Percentiles rank a stretch among this genome's conserved stretches.
phyloP scores from a whole-genome alignment of 2,113 vertebrate species.

The Notechis scutatus region DNA sequence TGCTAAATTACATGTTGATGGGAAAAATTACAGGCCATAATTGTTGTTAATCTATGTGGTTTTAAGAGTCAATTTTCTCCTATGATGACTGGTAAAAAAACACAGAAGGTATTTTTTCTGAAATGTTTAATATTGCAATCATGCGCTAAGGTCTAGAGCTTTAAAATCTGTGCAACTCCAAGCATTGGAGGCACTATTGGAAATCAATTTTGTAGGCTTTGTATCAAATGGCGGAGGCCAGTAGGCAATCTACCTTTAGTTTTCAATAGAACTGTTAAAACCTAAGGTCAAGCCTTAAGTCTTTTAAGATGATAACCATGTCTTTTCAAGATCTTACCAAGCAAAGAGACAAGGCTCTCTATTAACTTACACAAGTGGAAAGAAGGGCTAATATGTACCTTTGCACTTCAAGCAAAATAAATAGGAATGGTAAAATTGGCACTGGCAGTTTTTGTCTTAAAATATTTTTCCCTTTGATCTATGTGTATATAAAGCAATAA shows the following conservation, averaged over 20 bases:
- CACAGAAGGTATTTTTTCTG: neutral
- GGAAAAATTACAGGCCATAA: neutral
- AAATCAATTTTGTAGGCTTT: conserved; percentile 22
- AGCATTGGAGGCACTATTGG: neutral
- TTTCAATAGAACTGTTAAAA: neutral
- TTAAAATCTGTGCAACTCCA: neutral
- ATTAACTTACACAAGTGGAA: neutral
- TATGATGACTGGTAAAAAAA: neutral
- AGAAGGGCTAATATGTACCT: neutral
- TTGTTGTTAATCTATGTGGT: neutral
- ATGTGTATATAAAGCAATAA: neutral
- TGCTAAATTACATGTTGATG: neutral
- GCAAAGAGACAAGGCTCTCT: neutral
- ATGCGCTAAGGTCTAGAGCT: neutral
- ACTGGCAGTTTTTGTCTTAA: neutral
- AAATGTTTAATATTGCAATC: neutral
- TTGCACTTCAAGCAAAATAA: neutral
- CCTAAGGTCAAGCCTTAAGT: neutral
- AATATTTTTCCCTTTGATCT: neutral
- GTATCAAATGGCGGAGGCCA: neutral
- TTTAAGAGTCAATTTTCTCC: neutral
- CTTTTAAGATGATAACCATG: neutral
- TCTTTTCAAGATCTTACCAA: conserved; percentile 9
- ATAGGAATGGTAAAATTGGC: neutral
- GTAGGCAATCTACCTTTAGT: neutral